phyloP scores from a whole-genome alignment of 1,140 invertebrate genomes.

The Bombus impatiens region DNA sequence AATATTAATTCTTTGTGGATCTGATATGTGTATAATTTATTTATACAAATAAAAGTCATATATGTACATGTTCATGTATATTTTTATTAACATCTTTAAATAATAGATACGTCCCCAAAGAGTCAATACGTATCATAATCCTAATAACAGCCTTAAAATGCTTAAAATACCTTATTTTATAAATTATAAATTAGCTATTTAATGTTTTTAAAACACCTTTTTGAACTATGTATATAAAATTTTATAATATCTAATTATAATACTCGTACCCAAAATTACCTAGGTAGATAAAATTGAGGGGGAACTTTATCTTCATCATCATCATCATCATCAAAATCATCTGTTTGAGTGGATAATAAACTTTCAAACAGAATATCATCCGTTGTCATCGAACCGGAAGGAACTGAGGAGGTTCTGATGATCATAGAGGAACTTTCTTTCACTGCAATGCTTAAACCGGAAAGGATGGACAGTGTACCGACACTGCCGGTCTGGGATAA shows the following conservation, averaged over 20 bases:
- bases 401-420: conserved; percentile 42
- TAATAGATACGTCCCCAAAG: background rate
- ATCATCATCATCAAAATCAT: conserved; percentile 75
- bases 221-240: background rate
- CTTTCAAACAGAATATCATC: conserved; percentile 65
- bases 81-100: background rate
- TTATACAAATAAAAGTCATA: background rate
- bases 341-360: conserved; percentile 85
- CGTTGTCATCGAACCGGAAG: conserved; percentile 5
- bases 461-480: conserved; percentile 41
- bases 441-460: background rate
- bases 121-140: background rate
- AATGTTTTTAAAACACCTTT: background rate
- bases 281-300: conserved; percentile 81
- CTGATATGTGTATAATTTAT: background rate
- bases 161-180: background rate
- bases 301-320: conserved; percentile 78
- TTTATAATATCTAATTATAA: background rate
- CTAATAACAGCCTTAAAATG: background rate
- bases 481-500: conserved; percentile 38
- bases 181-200: background rate
- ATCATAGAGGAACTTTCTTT: conserved; percentile 50
- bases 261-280: conserved; percentile 55
- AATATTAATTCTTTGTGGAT: background rate
- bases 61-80: background rate